Evolutionary conservation across 2,888 invertebrate genomes (phyloP).

Genomic region (Autographa gamma): DNA sequence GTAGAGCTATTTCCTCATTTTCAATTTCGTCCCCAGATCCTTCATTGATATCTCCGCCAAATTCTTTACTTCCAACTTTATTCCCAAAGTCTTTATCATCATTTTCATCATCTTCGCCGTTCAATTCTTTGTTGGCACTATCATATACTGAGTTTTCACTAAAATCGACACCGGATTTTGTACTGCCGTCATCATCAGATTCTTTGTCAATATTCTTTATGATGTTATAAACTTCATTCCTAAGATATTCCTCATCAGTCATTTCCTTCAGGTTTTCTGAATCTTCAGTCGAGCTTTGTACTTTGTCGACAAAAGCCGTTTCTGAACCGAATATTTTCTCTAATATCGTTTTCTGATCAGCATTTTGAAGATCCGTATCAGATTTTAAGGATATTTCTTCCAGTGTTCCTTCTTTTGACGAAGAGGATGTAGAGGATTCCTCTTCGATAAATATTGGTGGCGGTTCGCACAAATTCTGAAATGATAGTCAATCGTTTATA

Average conservation of each 20-base stretch:
- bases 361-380: not conserved
- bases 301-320: not conserved
- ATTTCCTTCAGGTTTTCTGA: not conserved
- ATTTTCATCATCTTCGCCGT: not conserved
- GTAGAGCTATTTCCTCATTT: not conserved
- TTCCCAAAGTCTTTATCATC: not conserved
- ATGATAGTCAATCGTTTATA: constrained; percentile 7
- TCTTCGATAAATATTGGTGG: not conserved
- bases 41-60: constrained; percentile 1
- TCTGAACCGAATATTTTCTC: constrained; percentile 7
- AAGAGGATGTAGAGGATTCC: not conserved
- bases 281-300: not conserved
- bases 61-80: constrained; percentile 3
- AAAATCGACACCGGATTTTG: not conserved
- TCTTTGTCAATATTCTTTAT: constrained; percentile 26
- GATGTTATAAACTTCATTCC: constrained; percentile 52
- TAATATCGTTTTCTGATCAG: not conserved
- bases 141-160: not conserved
- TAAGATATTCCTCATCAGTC: constrained; percentile 39
- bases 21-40: constrained; percentile 8
- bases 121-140: not conserved
- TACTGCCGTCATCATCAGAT: not conserved
- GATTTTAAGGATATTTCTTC: constrained; percentile 16
- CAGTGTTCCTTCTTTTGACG: constrained; percentile 2
- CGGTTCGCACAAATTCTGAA: constrained; percentile 59